These are phyloP conservation scores for Rhinolophus ferrumequinum DNA, from an alignment of 2,113 vertebrate species.

Conservation along the genomic window DNA sequence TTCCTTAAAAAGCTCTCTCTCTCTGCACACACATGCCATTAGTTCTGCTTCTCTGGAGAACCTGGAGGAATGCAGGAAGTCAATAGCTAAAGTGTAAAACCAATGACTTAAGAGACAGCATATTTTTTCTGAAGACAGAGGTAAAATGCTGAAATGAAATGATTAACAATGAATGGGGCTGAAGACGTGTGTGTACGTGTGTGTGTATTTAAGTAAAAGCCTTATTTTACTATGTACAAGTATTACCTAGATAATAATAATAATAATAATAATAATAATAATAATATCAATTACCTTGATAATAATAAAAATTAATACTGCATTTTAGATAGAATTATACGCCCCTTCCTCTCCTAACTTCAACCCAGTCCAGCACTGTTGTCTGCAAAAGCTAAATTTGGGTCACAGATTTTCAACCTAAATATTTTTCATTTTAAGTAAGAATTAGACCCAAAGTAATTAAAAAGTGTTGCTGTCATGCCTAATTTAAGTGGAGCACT, in stretches of 20 bases:
- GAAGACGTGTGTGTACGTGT: not conserved
- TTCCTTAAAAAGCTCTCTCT: not conserved
- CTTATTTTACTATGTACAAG: not conserved
- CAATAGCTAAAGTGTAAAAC: not conserved
- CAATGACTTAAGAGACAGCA: not conserved
- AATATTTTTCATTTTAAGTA: conserved; percentile 4
- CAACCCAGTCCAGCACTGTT: not conserved
- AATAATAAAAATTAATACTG: not conserved
- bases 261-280: too few species aligned
- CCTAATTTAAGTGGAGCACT: not conserved
- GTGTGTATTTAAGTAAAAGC: not conserved
- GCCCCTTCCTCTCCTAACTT: not conserved
- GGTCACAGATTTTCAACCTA: not conserved
- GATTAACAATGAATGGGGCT: not conserved
- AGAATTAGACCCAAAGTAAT: conserved; percentile 9
- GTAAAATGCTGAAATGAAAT: not conserved
- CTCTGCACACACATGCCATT: not conserved
- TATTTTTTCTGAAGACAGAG: not conserved
- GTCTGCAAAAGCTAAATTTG: not conserved
- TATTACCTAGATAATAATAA: not conserved
- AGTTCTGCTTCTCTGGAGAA: not conserved
- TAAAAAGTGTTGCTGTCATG: not conserved
- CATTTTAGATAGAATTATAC: not conserved
- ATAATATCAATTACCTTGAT: too few species aligned
- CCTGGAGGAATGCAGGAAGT: not conserved